Percentiles rank a stretch among this genome's conserved stretches.
Conservation (phyloP, 2,797 vertebrate species). For the Chanos chanos region DNA sequence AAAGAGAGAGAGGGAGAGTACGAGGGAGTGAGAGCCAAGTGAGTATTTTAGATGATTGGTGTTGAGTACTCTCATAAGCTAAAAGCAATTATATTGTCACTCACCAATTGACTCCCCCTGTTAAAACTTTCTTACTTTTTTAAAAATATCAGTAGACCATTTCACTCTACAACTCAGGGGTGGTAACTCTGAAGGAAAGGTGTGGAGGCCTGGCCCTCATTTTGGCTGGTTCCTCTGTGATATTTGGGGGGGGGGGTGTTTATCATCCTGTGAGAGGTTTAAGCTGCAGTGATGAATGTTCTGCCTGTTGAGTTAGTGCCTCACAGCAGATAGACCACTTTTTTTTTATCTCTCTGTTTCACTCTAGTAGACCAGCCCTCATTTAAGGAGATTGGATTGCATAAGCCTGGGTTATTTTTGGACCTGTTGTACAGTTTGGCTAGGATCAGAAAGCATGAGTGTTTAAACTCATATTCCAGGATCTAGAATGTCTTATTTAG, state of each 20-base stretch:
- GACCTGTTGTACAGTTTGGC: slow-evolving; percentile 23
- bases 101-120: too few relatives aligned
- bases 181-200: too few relatives aligned
- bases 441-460: slow-evolving; percentile 16
- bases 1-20: background rate
- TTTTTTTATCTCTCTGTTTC: slow-evolving; percentile 8
- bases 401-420: slow-evolving; percentile 45
- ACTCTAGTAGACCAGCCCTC: slow-evolving; percentile 25
- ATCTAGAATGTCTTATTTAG: background rate
- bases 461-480: slow-evolving; percentile 6
- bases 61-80: too few relatives aligned
- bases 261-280: slow-evolving; percentile 13
- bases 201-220: too few relatives aligned
- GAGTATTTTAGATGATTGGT: too few relatives aligned
- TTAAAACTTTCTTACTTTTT: too few relatives aligned
- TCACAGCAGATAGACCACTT: slow-evolving; percentile 10
- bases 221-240: too few relatives aligned
- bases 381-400: slow-evolving; percentile 44
- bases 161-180: too few relatives aligned
- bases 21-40: background rate
- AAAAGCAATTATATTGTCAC: too few relatives aligned
- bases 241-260: too few relatives aligned
- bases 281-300: background rate
- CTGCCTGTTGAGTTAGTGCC: background rate
- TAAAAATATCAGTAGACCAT: too few relatives aligned